A percentile compares a stretch with the other conserved stretches of the same genome.
phyloP scores from a whole-genome alignment of 2,113 vertebrate species.

The Dermatemys mawii region DNA sequence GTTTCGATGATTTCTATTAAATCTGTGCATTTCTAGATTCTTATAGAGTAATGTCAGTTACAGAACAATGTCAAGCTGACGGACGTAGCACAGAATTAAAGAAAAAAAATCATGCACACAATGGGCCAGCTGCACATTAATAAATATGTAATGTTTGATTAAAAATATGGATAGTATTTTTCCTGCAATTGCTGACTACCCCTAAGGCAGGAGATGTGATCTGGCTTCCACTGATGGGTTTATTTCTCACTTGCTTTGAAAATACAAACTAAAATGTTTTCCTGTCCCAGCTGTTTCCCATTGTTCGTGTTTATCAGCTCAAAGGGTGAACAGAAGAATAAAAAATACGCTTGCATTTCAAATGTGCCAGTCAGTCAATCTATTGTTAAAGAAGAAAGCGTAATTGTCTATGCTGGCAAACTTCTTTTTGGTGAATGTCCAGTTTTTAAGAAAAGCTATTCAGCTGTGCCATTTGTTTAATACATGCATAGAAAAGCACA shows the following conservation, averaged over 20 bases:
- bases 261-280: constrained; percentile 87
- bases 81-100: constrained; percentile 76
- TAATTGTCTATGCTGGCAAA: constrained; percentile 88
- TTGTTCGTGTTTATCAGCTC: constrained; percentile 89
- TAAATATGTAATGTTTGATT: constrained; percentile 91
- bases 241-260: constrained; percentile 87
- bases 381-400: constrained; percentile 88
- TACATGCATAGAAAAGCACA: constrained; percentile 85
- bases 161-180: constrained; percentile 88
- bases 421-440: constrained; percentile 88
- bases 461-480: constrained; percentile 89
- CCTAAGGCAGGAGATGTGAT: constrained; percentile 84
- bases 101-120: constrained; percentile 76
- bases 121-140: constrained; percentile 88
- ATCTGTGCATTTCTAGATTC: constrained; percentile 72
- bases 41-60: constrained; percentile 79
- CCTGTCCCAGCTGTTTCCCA: constrained; percentile 89
- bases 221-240: constrained; percentile 82
- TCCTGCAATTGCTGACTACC: constrained; percentile 80
- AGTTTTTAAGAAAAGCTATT: constrained; percentile 91
- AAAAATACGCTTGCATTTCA: constrained; percentile 86
- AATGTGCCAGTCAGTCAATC: constrained; percentile 87
- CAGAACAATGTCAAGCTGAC: constrained; percentile 79
- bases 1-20: constrained; percentile 71
- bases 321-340: constrained; percentile 85